Percentiles rank a stretch among this genome's conserved stretches.
Conservation (phyloP, 2,797 vertebrate species). For the Anguilla megastoma region DNA sequence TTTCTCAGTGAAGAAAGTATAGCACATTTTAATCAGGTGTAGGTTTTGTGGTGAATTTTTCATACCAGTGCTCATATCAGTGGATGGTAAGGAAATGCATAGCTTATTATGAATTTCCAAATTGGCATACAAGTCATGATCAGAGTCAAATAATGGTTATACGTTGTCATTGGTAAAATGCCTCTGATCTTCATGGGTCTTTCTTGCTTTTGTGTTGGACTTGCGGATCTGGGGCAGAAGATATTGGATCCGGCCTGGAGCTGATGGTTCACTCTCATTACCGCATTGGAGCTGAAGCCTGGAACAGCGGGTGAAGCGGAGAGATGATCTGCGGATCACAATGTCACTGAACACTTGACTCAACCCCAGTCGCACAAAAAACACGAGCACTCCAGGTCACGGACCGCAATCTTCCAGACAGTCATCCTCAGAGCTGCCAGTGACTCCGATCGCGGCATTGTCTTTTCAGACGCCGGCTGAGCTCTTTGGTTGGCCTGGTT, state of each 20-base stretch:
- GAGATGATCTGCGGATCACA: background rate
- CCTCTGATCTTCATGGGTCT: background rate
- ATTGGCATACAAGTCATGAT: conserved; percentile 67
- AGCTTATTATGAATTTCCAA: conserved; percentile 59
- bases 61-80: background rate
- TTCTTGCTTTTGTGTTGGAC: background rate
- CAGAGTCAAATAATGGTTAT: conserved; percentile 72
- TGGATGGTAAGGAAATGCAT: background rate
- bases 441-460: background rate
- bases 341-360: background rate
- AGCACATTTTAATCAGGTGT: background rate
- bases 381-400: background rate
- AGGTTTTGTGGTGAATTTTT: background rate
- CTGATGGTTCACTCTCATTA: background rate
- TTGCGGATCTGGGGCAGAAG: background rate
- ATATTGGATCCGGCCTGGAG: background rate
- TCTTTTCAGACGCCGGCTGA: background rate
- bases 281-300: background rate
- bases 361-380: background rate
- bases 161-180: conserved; percentile 29
- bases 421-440: background rate
- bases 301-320: background rate
- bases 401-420: background rate
- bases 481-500: background rate
- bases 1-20: background rate